Evolutionary conservation across 2,888 invertebrate species (phyloP).

Genomic region (Didymodactylos carnosus): DNA sequence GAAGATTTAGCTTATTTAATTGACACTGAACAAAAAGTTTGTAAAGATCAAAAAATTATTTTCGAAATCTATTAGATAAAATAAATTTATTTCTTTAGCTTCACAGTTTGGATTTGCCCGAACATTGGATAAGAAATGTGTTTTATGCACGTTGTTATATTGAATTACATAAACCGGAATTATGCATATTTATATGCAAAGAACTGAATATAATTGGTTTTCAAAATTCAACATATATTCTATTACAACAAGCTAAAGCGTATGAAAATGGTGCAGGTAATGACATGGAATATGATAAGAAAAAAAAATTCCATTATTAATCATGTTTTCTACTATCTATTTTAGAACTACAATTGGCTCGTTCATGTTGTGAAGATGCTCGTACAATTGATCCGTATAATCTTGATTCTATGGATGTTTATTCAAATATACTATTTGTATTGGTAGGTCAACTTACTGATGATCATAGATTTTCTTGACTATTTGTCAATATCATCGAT

Average conservation of each 20-base stretch:
- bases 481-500: no score
- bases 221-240: neutral
- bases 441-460: constrained; percentile 36
- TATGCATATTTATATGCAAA: constrained; percentile 1
- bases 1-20: constrained; percentile 67
- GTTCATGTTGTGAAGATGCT: constrained; percentile 60
- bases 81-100: neutral
- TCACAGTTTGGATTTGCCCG: constrained; percentile 42
- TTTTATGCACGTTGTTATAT: constrained; percentile 72
- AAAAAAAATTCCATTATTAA: neutral
- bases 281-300: no score
- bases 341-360: constrained; percentile 42
- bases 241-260: neutral
- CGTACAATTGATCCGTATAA: constrained; percentile 71
- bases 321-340: neutral
- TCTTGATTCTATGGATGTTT: constrained; percentile 82
- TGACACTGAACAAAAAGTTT: constrained; percentile 53
- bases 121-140: constrained; percentile 82
- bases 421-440: constrained; percentile 81
- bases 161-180: constrained; percentile 43
- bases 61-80: neutral
- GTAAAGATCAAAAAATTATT: neutral
- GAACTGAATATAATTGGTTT: neutral
- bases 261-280: neutral
- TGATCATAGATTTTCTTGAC: neutral